These are phyloP conservation scores for Caenorhabditis panamensis DNA, from an alignment of 2,888 invertebrate genomes.

Conservation along the genomic window DNA sequence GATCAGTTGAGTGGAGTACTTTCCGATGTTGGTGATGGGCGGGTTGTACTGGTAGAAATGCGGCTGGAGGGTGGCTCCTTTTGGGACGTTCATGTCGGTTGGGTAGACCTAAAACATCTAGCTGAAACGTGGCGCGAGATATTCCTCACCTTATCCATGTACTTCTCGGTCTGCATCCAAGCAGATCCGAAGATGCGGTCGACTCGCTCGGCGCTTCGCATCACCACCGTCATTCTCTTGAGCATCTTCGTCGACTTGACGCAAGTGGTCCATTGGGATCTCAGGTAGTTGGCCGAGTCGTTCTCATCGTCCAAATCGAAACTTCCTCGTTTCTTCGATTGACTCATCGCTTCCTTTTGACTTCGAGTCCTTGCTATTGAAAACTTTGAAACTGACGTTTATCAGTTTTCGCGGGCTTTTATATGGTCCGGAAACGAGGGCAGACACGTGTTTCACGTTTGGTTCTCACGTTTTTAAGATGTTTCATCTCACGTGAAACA, in stretches of 20 bases:
- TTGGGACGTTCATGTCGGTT: slow-evolving; percentile 58
- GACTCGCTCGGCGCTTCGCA: slow-evolving; percentile 64
- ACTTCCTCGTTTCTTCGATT: slow-evolving; percentile 34
- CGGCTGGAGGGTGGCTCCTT: slow-evolving; percentile 28
- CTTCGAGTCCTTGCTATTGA: no score
- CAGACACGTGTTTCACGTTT: no score
- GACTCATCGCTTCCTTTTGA: no score
- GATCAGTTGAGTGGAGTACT: slow-evolving; percentile 46
- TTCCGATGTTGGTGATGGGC: slow-evolving; percentile 61
- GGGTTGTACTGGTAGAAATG: slow-evolving; percentile 52
- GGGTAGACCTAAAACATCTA: slow-evolving; percentile 49
- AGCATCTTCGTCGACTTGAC: slow-evolving; percentile 39
- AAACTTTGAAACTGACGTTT: no score
- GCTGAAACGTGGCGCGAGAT: no score
- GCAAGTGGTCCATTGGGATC: slow-evolving; percentile 45
- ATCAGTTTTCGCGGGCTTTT: no score
- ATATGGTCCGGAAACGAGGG: no score
- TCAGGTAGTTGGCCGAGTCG: slow-evolving; percentile 22
- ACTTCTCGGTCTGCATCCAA: slow-evolving; percentile 54
- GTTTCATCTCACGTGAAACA: no score
- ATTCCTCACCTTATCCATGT: slow-evolving; percentile 36
- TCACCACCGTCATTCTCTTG: slow-evolving; percentile 53
- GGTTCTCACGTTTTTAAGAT: no score
- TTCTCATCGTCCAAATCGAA: slow-evolving; percentile 45
- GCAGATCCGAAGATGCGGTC: slow-evolving; percentile 55